A percentile compares a stretch with the other conserved stretches of the same genome.
Evolutionary conservation across 2,888 invertebrate genomes (phyloP).

Genomic region (Synanthedon formicaeformis): DNA sequence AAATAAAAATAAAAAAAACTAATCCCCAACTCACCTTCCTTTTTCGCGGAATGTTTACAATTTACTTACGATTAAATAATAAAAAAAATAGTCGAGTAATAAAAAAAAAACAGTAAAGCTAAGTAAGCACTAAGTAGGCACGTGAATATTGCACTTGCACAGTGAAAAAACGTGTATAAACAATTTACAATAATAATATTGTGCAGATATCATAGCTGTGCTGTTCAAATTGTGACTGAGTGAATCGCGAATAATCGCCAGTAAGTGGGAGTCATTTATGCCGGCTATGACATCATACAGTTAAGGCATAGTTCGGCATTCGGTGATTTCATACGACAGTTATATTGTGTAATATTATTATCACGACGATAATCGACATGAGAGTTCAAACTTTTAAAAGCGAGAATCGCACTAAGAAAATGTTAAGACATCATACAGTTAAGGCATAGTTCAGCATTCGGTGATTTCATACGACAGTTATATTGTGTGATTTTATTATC

Average conservation of each 20-base stretch:
- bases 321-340: neutral
- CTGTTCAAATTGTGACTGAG: constrained; percentile 31
- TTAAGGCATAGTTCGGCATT: constrained; percentile 15
- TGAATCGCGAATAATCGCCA: too few relatives aligned
- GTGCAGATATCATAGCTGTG: constrained; percentile 54
- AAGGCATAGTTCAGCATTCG: too few relatives aligned
- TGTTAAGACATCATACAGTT: too few relatives aligned
- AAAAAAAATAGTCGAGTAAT: constrained; percentile 11
- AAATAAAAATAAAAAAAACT: neutral
- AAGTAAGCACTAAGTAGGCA: constrained; percentile 34
- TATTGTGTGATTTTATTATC: too few relatives aligned
- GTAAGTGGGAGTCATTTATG: neutral
- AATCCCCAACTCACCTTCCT: constrained; percentile 51
- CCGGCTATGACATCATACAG: constrained; percentile 39
- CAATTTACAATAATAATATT: constrained; percentile 13
- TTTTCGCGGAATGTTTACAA: constrained; percentile 57
- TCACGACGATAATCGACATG: too few relatives aligned
- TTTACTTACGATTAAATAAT: constrained; percentile 23
- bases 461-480: too few relatives aligned
- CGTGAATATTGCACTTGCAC: constrained; percentile 47
- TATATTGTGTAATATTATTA: too few relatives aligned
- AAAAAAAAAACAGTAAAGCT: constrained; percentile 4
- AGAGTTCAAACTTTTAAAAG: too few relatives aligned
- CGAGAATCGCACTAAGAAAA: too few relatives aligned
- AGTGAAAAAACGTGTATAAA: constrained; percentile 26